Evolutionary conservation across 2,113 vertebrate species (phyloP).

Genomic region (Aphyosemion australe): DNA sequence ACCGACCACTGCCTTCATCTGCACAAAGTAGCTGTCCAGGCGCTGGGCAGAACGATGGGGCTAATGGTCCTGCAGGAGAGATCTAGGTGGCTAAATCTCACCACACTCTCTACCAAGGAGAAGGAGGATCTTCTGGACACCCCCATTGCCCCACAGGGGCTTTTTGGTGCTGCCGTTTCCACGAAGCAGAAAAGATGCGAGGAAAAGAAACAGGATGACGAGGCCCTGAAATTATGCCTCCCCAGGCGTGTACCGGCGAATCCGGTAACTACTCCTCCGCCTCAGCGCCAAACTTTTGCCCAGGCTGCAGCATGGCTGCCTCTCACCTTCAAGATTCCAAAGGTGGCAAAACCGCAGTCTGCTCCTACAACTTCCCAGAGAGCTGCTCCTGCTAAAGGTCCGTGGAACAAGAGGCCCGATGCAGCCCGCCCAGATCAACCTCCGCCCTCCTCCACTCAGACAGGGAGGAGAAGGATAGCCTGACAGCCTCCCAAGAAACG

Average conservation of each 20-base stretch:
- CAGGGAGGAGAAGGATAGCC: too few relatives aligned
- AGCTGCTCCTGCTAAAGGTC: not conserved
- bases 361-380: not conserved
- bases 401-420: not conserved
- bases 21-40: not conserved
- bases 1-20: not conserved
- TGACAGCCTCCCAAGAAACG: too few relatives aligned
- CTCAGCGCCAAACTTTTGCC: not conserved
- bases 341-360: not conserved
- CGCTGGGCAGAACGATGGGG: not conserved
- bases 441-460: too few relatives aligned
- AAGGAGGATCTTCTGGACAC: not conserved
- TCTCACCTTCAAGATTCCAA: not conserved
- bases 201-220: not conserved
- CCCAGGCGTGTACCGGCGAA: not conserved
- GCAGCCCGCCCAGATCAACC: too few relatives aligned
- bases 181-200: not conserved
- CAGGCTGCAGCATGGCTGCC: not conserved
- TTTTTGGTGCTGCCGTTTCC: not conserved
- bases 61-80: not conserved
- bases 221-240: not conserved
- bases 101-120: not conserved
- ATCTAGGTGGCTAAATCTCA: not conserved
- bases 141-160: not conserved
- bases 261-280: not conserved